Evolutionary conservation across 1,140 invertebrate species (phyloP).

Genomic region (Drosophila littoralis): DNA sequence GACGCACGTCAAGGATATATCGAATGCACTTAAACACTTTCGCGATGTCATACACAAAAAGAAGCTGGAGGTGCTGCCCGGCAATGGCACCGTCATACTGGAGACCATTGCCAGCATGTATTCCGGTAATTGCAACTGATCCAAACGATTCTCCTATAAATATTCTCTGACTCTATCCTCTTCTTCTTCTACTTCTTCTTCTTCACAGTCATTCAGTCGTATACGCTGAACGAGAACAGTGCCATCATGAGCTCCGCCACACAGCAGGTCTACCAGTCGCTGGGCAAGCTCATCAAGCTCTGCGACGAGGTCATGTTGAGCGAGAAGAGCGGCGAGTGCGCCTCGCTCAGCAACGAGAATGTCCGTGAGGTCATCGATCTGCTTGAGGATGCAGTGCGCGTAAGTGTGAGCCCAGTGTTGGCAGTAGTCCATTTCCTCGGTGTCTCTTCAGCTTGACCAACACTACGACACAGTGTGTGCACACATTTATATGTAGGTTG

Average conservation of each 20-base stretch:
- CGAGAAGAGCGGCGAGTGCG: constrained; percentile 86
- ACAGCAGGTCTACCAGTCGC: constrained; percentile 93
- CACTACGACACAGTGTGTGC: too few species aligned
- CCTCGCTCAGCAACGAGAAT: constrained; percentile 88
- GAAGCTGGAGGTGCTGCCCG: constrained; percentile 95
- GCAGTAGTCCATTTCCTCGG: too few species aligned
- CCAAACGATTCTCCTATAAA: too few species aligned
- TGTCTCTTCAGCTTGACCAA: too few species aligned
- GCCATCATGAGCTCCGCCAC: constrained; percentile 88
- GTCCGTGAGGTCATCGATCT: constrained; percentile 91
- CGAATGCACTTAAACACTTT: constrained; percentile 93
- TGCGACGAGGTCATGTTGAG: constrained; percentile 93
- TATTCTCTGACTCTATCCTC: background rate
- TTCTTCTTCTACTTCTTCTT: background rate
- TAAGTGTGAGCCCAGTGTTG: constrained; percentile 61
- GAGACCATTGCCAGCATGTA: constrained; percentile 96
- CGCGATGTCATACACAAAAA: constrained; percentile 95
- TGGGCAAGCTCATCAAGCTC: constrained; percentile 94
- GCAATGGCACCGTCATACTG: constrained; percentile 95
- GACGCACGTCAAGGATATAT: constrained; percentile 88
- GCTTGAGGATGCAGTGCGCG: constrained; percentile 92
- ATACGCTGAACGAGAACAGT: constrained; percentile 89
- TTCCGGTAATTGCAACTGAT: constrained; percentile 85
- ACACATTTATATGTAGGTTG: too few species aligned
- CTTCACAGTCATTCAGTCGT: constrained; percentile 86